Base-by-base conservation (phyloP, 92 coral and sea anemone species). In the Anthopleura xanthogrammica region DNA sequence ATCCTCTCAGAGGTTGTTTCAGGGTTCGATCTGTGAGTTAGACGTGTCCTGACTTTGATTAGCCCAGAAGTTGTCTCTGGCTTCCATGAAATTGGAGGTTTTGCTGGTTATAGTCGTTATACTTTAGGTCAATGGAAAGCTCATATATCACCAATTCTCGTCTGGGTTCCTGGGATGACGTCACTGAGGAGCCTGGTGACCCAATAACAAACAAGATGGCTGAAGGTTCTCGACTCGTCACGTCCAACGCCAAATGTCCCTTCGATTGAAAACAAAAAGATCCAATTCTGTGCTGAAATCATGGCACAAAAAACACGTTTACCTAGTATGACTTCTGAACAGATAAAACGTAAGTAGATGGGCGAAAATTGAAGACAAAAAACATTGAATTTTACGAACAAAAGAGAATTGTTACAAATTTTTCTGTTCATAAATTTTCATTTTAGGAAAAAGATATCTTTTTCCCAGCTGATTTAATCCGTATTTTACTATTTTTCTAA, bases 251-350 rank as follows among this genome's bases (percentile, higher is more conserved):
- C 74, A 29, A 68, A 68, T 68, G 74, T 68, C 43, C 13, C 17
- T 68, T 12, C 6, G 20, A 68, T 8, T 68, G 42, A 68, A 2
- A 22, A 62, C 36, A 23, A 29, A 43, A 16, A 70, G 50, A 19
- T 3, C 50, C 43, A 19, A 48, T 46, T 52, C 75, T 5, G 24
- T 46, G 11, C n/a, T 17, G 52, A 43, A 79, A 52, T 62, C n/a
- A 85, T 85, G 88, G 88, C 88, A 48, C 83, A 85, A 46, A 85
- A 85, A 75, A 12, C 88, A 79, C 62, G 88, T 16, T 74, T 78
- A 29, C 88, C 83, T 41, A 85, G 88, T 52, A 78, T 85, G 78
- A 85, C 88, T 13, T 62, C 88, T 43, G 88, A 85, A 41, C 88
- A 85, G 54, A 78, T 85, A 5, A 85, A 85, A 79, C 71, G 88